A percentile compares a stretch with the other conserved stretches of the same genome.
These are phyloP conservation scores for Synergus laeviventris DNA, from an alignment of 2,888 invertebrate genomes.

Conservation along the genomic window DNA sequence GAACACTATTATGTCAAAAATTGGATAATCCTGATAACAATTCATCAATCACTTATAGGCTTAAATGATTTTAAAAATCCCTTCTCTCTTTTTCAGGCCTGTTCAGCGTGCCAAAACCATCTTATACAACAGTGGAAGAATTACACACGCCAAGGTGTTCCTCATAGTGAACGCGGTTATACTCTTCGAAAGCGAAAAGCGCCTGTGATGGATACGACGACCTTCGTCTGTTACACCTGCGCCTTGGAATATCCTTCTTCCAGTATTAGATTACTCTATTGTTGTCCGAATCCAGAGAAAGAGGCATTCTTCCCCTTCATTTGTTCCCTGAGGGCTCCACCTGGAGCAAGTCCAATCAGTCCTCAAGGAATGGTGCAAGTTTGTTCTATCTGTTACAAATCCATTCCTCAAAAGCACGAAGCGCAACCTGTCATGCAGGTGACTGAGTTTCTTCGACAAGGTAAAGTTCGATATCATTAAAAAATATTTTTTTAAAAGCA, in stretches of 20 bases:
- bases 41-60: no score
- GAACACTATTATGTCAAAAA: not conserved
- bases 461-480: slow-evolving; percentile 60
- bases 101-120: slow-evolving; percentile 90
- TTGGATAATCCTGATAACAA: not conserved
- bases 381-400: slow-evolving; percentile 91
- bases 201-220: slow-evolving; percentile 81
- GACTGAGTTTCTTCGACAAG: slow-evolving; percentile 69
- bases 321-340: slow-evolving; percentile 86
- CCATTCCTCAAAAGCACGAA: slow-evolving; percentile 84
- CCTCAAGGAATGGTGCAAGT: slow-evolving; percentile 94
- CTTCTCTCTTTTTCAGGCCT: slow-evolving; percentile 80
- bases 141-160: slow-evolving; percentile 83
- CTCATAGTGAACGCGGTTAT: slow-evolving; percentile 88
- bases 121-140: slow-evolving; percentile 92
- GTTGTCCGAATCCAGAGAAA: slow-evolving; percentile 88
- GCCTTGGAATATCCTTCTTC: slow-evolving; percentile 88
- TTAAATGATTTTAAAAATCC: no score
- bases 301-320: slow-evolving; percentile 96
- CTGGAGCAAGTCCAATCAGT: slow-evolving; percentile 92
- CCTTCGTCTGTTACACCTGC: slow-evolving; percentile 94
- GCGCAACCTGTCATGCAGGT: slow-evolving; percentile 69
- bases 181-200: slow-evolving; percentile 87
- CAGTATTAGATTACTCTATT: slow-evolving; percentile 88
- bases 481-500: not conserved